Base-by-base conservation (phyloP, 2,113 vertebrate species). In the Brachyhypopomus occidentalis region DNA sequence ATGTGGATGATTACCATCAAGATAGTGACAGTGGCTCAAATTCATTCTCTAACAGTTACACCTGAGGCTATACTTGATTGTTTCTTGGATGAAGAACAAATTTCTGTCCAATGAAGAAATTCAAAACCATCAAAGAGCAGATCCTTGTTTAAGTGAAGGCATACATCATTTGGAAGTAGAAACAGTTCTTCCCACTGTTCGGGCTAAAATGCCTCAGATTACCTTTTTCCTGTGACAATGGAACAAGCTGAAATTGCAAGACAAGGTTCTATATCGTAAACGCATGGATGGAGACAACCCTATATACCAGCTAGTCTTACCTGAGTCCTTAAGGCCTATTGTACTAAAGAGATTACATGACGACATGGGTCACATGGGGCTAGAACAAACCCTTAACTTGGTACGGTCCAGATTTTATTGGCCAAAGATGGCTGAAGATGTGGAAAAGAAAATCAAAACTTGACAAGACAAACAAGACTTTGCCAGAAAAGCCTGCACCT, bases 371-470 rank as follows among this genome's bases (percentile, higher is more conserved):
- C 59, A 62, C n/a, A 2, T 62, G 19, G 59, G 59, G 4, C 4
- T 25, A 7, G 59, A 62, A 2, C 59, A 9, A 2, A 62, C 59
- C 1, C n/a, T 62, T 2, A 11, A 62, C 9, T 22, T 62, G 2
- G 59, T 62, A 2, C 2, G 22, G n/a, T 4, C 59, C 4, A n/a
- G 59, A 62, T 62, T 62, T 9, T 62, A 62, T 62, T 23, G 59
- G 59, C 59, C 59, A 8, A 62, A 23, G 6, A 12, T 62, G 59
- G 2, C 62, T 2, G 1, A 27, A 0, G 55, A 62, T 19, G 55
- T 82, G 1, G 71, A 84, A 25, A 30, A n/a, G 1, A 84, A 77
- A 8, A 52, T 81, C 19, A 85, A 41, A 30, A 75, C 52, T 3
- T 82, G 75, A 70, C 14, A 34, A 79, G 2, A 5, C 30, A 1